A percentile compares a stretch with the other conserved stretches of the same genome.
These are phyloP conservation scores for Pteromalus puparum DNA, from an alignment of 1,140 invertebrate species.

Conservation along the genomic window DNA sequence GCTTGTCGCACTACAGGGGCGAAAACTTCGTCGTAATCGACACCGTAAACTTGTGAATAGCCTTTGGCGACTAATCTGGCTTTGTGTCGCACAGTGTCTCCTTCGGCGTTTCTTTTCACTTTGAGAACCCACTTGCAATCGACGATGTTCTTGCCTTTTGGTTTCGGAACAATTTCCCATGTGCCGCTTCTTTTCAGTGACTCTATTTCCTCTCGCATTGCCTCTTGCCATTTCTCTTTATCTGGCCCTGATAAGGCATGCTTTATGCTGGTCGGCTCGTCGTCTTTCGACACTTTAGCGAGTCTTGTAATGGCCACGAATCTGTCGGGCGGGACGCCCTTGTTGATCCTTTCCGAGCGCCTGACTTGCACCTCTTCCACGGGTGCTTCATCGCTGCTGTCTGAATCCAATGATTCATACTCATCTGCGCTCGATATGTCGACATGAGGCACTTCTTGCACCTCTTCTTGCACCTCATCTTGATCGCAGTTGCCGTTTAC, in stretches of 20 bases:
- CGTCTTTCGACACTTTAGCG: background rate
- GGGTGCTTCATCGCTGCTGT: no score
- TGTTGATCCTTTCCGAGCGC: no score
- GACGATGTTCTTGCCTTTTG: background rate
- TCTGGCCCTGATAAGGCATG: background rate
- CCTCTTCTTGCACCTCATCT: no score
- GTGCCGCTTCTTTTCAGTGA: background rate
- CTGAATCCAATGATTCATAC: no score
- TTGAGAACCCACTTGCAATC: background rate
- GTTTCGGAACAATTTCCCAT: background rate
- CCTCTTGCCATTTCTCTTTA: background rate
- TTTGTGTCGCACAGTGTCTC: background rate
- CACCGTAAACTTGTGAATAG: background rate
- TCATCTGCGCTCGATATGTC: no score
- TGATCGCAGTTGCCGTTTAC: no score
- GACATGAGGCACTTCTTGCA: no score
- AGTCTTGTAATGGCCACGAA: no score
- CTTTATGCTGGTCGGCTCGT: background rate
- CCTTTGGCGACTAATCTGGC: constrained; percentile 17
- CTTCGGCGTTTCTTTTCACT: background rate
- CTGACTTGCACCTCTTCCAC: no score
- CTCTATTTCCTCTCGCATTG: background rate
- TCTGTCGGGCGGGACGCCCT: no score
- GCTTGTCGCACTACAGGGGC: background rate
- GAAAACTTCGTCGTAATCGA: background rate